Evolutionary conservation across 1,140 invertebrate genomes (phyloP), one percentile per base, ranked within the genome.

Genomic region (Drosophila lowei): DNA sequence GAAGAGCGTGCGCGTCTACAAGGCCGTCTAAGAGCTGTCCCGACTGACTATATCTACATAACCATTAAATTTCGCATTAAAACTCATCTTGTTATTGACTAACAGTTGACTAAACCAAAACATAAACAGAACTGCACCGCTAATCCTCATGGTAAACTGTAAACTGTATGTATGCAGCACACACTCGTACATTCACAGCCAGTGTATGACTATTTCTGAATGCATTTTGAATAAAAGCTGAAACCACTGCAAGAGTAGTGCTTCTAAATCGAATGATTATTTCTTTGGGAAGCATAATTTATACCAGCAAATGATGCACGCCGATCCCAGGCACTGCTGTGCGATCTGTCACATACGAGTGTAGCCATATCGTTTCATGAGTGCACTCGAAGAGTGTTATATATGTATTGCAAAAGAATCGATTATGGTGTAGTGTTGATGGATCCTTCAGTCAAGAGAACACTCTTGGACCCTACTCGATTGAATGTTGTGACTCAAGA

Each of bases 1-100:
- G 30, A 94, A 94, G 55, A 95, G 94, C 92, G 96, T 95, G 72
- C 93, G 95, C 89, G 90, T 94, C 72, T 96, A 96, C 93, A 95
- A 95, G 91, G 60, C 73, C 42, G 77, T 71, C 56, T 85, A 81
- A 75, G 56, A 11, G 42, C n/a, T 58, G 61, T 65, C 56, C 30
- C 64, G 83, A 88, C 83, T 88, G 81, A 81, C 44, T 68, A 79
- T 63, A 60, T 52, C 23, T 23, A 83, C 34, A 38, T 38, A 38
- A 13, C 11, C 34, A 38, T 13, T 38, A 13, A 38, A 38, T 13
- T 5, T 83, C 48, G 38, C 28, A 71, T 88, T 62, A 71, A 81
- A 81, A 88, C 58, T 63, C 83, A 85, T 80, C 71, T 67, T 85
- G 77, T 85, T 85, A 81, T 85, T 67, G 81, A 88, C 68, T 78